A percentile compares a stretch with the other conserved stretches of the same genome.
These are phyloP conservation scores for Glyphotaelius pellucidus DNA, from an alignment of 2,888 invertebrate species.

Conservation along the genomic window DNA sequence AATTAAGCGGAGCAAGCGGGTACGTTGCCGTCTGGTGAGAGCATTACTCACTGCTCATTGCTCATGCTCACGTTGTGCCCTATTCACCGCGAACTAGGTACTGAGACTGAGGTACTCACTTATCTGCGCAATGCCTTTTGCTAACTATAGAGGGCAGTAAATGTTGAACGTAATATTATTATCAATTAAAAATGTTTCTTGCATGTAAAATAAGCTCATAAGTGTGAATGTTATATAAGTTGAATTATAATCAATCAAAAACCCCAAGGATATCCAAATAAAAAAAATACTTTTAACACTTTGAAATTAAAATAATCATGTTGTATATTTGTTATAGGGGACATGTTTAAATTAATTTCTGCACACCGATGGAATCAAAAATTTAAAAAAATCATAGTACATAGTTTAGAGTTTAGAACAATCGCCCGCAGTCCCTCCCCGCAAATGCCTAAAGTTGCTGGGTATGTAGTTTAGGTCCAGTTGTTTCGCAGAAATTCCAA, in stretches of 20 bases:
- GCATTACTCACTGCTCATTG: background rate
- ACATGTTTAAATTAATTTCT: no score
- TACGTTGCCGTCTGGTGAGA: background rate
- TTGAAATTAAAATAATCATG: no score
- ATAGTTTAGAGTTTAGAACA: no score
- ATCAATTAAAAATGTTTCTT: background rate
- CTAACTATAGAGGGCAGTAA: background rate
- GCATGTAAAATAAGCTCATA: background rate
- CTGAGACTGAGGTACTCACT: background rate
- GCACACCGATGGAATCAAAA: no score
- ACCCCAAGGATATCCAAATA: no score
- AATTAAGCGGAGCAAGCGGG: conserved; percentile 20
- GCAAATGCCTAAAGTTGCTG: no score
- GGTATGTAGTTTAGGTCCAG: no score
- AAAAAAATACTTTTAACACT: no score
- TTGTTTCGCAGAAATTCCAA: no score
- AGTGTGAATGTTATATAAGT: background rate
- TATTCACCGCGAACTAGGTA: background rate
- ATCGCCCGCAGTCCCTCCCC: no score
- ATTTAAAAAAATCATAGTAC: no score
- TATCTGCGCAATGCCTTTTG: background rate
- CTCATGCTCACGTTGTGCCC: background rate
- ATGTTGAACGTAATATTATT: background rate
- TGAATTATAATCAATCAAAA: background rate
- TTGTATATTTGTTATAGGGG: no score